Percentiles rank a stretch among this genome's conserved stretches.
These are phyloP conservation scores for Branchinecta sandiegonensis DNA, from an alignment of 2,888 invertebrate species.

Conservation along the genomic window DNA sequence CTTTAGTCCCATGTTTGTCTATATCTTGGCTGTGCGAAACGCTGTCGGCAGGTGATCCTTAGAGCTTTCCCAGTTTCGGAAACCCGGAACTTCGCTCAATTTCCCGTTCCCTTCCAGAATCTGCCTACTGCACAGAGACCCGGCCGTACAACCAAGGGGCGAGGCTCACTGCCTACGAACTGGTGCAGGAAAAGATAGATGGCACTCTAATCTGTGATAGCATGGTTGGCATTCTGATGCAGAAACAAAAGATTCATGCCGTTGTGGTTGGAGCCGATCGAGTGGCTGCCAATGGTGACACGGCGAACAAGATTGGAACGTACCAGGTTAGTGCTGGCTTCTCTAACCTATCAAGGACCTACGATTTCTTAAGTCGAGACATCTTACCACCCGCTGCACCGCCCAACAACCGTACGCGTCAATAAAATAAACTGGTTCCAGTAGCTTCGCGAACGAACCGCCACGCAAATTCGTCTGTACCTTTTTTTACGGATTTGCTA, in stretches of 20 bases:
- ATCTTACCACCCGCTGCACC: too few relatives aligned
- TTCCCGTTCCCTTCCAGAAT: constrained; percentile 43
- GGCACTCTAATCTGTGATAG: constrained; percentile 85
- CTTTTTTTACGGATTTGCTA: too few relatives aligned
- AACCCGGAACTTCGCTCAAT: background rate
- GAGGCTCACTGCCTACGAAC: constrained; percentile 85
- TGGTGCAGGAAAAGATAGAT: constrained; percentile 80
- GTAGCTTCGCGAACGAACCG: too few relatives aligned
- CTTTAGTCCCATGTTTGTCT: too few relatives aligned
- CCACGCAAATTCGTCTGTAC: too few relatives aligned
- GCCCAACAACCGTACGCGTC: too few relatives aligned
- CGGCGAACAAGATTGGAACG: constrained; percentile 96
- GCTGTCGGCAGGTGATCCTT: too few relatives aligned
- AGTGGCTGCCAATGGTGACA: constrained; percentile 91
- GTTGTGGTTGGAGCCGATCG: constrained; percentile 97
- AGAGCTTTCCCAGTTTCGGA: too few relatives aligned
- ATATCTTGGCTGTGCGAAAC: too few relatives aligned
- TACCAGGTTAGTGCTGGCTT: constrained; percentile 47
- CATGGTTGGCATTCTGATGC: constrained; percentile 85
- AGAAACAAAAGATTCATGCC: constrained; percentile 62
- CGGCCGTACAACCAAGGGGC: constrained; percentile 96
- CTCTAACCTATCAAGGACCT: too few relatives aligned
- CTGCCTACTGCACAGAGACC: constrained; percentile 91
- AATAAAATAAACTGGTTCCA: too few relatives aligned
- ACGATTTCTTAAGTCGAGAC: too few relatives aligned